These are phyloP conservation scores for Vimba vimba DNA, from an alignment of 2,113 vertebrate species.

Conservation along the genomic window DNA sequence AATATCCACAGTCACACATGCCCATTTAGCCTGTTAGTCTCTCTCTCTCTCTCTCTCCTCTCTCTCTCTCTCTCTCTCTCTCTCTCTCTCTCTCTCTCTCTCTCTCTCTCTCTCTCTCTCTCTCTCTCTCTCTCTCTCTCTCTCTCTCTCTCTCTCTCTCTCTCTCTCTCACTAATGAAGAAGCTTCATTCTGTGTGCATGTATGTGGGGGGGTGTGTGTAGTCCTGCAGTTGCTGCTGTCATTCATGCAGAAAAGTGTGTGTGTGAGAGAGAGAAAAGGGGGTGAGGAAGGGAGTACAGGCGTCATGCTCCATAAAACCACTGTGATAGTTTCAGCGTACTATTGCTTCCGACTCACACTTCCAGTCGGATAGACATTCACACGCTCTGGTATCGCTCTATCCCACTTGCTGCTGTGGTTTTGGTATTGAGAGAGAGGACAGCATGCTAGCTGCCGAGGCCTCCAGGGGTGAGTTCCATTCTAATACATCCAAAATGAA, in stretches of 20 bases:
- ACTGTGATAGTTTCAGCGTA: conserved; percentile 52
- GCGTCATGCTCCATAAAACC: conserved; percentile 56
- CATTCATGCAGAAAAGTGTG: conserved; percentile 69
- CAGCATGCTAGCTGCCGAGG: conserved; percentile 58
- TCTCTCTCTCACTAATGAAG: conserved; percentile 57
- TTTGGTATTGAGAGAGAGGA: conserved; percentile 38
- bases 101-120: background rate
- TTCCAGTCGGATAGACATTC: conserved; percentile 36
- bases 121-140: background rate
- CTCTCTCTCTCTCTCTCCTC: background rate
- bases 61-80: background rate
- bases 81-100: background rate
- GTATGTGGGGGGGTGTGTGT: conserved; percentile 65
- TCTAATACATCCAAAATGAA: background rate
- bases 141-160: background rate
- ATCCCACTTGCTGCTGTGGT: background rate
- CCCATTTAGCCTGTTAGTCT: conserved; percentile 83
- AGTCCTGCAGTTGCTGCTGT: conserved; percentile 79
- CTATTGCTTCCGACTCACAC: conserved; percentile 54
- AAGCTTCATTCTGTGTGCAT: conserved; percentile 69
- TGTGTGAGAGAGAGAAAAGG: conserved; percentile 33
- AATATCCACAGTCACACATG: conserved; percentile 44
- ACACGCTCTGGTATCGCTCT: background rate
- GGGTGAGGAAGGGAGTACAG: conserved; percentile 37
- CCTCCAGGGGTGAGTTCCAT: conserved; percentile 73